Evolutionary conservation across 2,113 vertebrate genomes (phyloP), one percentile per base, ranked within the genome.

Genomic region (Isurus oxyrinchus): DNA sequence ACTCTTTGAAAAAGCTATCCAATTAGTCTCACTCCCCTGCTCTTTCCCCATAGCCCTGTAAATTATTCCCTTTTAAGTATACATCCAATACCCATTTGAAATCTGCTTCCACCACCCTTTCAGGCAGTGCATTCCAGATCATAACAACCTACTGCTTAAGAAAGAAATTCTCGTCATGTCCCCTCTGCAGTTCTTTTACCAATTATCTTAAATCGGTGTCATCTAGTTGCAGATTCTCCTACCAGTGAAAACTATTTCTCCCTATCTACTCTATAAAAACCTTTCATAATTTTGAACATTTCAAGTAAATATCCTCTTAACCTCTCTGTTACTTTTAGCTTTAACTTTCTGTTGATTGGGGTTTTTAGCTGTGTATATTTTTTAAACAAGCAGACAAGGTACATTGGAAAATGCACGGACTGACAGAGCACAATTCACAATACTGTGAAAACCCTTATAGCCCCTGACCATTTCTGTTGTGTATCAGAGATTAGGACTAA

Each of bases 51-150:
- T 21, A 19, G 14, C 35, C 90, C 59, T 63, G 35, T 66, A 63
- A 94, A 94, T 94, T 59, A 91, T 35, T 91, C 53, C 31, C 61
- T 94, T 66, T 63, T 61, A 94, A 94, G 90, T 94, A 61, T n/a
- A 44, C 2, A 63, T 40, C 16, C 19, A 94, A 94, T 94, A 40
- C 5, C 59, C 5, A 23, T 63, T 40, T 63, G 90, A 94, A 94
- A 63, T 40, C 81, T 94, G 59, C 2, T 63, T 94, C n/a, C 1
- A 94, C 35, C 31, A 63, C 2, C 59, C 90, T 94, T 94, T 44
- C 59, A 94, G 19, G 90, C 90, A 94, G 7, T 44, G 90, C 40
- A 49, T 63, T 94, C 90, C 90, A 40, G 90, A 66, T 94, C 90
- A 63, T 40, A 66, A 84, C 19, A 84, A 63, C 90, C 57, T 3